These are phyloP conservation scores for Eutrigla gurnardus DNA, from an alignment of 2,797 vertebrate genomes.

Conservation along the genomic window DNA sequence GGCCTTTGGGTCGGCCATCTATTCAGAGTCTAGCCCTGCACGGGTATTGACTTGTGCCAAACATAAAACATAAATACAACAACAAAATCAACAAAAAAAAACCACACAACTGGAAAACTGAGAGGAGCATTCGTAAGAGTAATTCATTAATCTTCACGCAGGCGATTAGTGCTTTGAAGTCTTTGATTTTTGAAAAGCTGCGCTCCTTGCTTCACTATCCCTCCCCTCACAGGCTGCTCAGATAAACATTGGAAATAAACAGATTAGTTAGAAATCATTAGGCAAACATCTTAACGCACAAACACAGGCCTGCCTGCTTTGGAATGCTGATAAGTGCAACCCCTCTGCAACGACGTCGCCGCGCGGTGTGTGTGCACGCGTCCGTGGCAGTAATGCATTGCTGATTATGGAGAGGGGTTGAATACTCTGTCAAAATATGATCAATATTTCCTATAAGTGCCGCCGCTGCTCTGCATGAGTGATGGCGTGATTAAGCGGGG, in stretches of 20 bases:
- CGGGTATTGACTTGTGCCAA: conserved; percentile 66
- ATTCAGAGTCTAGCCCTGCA: conserved; percentile 56
- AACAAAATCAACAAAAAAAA: conserved; percentile 4
- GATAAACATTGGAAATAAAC: conserved; percentile 82
- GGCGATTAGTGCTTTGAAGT: conserved; percentile 80
- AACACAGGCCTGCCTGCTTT: conserved; percentile 67
- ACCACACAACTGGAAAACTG: conserved; percentile 42
- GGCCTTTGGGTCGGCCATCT: conserved; percentile 66
- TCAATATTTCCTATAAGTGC: conserved; percentile 81
- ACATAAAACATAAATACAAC: conserved; percentile 22
- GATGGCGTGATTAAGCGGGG: conserved; percentile 69
- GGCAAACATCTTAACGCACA: conserved; percentile 77
- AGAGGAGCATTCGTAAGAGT: conserved; percentile 64
- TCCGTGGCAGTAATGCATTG: conserved; percentile 49
- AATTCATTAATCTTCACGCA: conserved; percentile 79
- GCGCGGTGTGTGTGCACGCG: conserved; percentile 37
- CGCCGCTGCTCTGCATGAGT: conserved; percentile 71
- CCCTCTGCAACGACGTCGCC: conserved; percentile 56
- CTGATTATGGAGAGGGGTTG: conserved; percentile 76
- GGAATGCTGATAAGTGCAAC: conserved; percentile 75
- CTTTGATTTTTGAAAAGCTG: conserved; percentile 76
- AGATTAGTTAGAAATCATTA: conserved; percentile 82
- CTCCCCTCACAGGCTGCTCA: conserved; percentile 75
- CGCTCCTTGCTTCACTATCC: conserved; percentile 69
- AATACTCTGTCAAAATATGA: conserved; percentile 80